These are phyloP conservation scores for Oreochromis grahami DNA, from an alignment of 2,797 vertebrate species.

Conservation along the genomic window DNA sequence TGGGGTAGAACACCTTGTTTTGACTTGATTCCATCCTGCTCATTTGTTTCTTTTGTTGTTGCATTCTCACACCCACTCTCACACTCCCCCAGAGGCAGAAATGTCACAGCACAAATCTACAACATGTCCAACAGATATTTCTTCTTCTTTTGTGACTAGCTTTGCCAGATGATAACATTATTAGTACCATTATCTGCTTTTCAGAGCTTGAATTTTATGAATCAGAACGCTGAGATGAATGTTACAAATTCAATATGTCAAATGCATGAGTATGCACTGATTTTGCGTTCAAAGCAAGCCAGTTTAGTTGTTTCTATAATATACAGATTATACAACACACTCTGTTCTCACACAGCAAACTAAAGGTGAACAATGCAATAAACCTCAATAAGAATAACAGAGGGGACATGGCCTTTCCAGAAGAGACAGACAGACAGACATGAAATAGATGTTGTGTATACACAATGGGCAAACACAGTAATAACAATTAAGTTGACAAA, in stretches of 20 bases:
- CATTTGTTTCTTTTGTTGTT: neutral
- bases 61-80: neutral
- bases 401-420: neutral
- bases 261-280: neutral
- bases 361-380: neutral
- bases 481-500: neutral
- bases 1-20: neutral
- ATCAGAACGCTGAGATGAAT: neutral
- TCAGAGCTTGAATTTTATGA: neutral
- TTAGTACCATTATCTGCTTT: constrained; percentile 5
- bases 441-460: neutral
- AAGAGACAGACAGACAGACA: neutral
- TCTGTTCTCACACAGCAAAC: neutral
- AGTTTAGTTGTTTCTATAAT: neutral
- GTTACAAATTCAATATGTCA: neutral
- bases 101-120: neutral
- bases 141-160: neutral
- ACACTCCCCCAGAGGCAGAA: neutral
- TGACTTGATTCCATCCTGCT: neutral
- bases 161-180: neutral
- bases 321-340: neutral
- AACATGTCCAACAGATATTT: neutral
- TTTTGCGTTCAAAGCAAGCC: neutral
- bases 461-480: neutral
- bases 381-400: neutral